phyloP scores from a whole-genome alignment of 2,888 invertebrate species.

The Protophormia terraenovae region DNA sequence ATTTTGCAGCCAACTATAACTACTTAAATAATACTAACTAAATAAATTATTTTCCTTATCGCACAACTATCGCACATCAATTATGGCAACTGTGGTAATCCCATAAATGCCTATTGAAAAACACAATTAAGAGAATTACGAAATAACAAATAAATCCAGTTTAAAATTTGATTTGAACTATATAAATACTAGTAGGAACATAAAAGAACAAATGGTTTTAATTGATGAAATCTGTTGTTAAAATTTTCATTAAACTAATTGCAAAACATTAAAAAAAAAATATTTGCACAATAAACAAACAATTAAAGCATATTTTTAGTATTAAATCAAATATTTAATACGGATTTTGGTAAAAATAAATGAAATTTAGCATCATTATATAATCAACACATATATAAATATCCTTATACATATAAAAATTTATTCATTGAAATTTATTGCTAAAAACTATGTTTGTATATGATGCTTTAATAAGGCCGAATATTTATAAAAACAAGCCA shows the following conservation, averaged over 20 bases:
- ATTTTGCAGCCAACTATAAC: too few species aligned
- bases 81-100: conserved; percentile 10
- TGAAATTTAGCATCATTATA: conserved; percentile 30
- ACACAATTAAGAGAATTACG: conserved; percentile 22
- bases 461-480: conserved; percentile 19
- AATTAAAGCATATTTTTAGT: background rate
- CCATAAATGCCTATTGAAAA: conserved; percentile 23
- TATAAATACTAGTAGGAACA: background rate
- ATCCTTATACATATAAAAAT: background rate
- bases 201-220: background rate
- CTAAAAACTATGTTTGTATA: background rate
- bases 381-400: background rate
- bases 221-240: conserved; percentile 3
- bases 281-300: background rate
- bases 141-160: conserved; percentile 6
- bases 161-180: conserved; percentile 3
- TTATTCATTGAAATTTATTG: background rate
- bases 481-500: background rate
- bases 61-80: background rate
- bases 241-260: conserved; percentile 22
- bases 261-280: background rate
- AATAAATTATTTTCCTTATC: background rate
- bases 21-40: too few species aligned
- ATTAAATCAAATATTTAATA: conserved; percentile 8
- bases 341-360: conserved; percentile 2